These are phyloP conservation scores for Anhinga rufa DNA, from an alignment of 2,113 vertebrate genomes.

Conservation along the genomic window DNA sequence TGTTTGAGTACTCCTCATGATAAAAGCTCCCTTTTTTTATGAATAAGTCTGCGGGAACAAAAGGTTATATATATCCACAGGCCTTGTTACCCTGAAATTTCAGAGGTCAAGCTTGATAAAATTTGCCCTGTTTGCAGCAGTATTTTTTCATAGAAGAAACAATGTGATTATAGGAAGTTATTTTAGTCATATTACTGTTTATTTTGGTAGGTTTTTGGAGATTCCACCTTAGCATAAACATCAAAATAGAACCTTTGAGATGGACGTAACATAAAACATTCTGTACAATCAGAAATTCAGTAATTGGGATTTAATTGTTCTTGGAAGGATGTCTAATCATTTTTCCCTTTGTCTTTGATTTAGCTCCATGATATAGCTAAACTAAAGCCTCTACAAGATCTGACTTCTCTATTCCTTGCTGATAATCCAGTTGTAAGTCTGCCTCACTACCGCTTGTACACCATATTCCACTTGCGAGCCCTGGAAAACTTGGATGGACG, in stretches of 20 bases:
- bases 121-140: neutral
- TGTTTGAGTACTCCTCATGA: neutral
- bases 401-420: constrained; percentile 76
- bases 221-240: neutral
- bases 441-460: constrained; percentile 79
- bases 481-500: constrained; percentile 78
- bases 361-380: constrained; percentile 83
- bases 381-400: constrained; percentile 80
- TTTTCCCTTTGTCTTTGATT: constrained; percentile 4
- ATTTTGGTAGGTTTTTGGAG: neutral
- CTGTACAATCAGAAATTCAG: neutral
- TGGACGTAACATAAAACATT: neutral
- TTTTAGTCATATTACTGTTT: neutral
- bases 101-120: neutral
- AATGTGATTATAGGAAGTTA: neutral
- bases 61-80: neutral
- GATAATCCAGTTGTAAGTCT: constrained; percentile 79
- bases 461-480: constrained; percentile 81
- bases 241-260: neutral
- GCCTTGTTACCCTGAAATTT: neutral
- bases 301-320: neutral
- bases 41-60: neutral
- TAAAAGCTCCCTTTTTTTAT: neutral
- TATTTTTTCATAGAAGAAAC: neutral
- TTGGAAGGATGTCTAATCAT: neutral